These are phyloP conservation scores for Butastur rufipennis DNA, from an alignment of 2,113 vertebrate species.

Conservation along the genomic window DNA sequence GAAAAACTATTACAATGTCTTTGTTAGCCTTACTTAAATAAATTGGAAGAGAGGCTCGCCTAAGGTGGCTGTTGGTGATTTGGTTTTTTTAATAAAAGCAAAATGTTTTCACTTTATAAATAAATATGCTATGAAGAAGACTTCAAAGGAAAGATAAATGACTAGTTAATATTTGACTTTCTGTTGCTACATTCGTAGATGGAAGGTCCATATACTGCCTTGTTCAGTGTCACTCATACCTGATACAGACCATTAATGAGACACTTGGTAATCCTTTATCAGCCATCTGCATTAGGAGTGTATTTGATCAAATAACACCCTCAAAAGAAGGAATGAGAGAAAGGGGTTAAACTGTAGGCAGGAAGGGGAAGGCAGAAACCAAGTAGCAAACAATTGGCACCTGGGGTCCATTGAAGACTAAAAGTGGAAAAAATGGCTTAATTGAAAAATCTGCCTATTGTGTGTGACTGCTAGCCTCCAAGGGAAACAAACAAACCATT, in stretches of 20 bases:
- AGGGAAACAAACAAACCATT: slow-evolving; percentile 42
- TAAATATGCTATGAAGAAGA: background rate
- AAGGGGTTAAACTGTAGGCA: slow-evolving; percentile 26
- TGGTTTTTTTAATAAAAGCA: background rate
- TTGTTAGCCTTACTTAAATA: background rate
- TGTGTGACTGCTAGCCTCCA: background rate
- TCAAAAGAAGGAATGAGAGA: background rate
- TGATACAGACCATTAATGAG: background rate
- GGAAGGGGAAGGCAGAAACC: slow-evolving; percentile 29
- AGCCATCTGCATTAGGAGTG: background rate
- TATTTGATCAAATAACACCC: background rate
- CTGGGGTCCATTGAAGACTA: slow-evolving; percentile 38
- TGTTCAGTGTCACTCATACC: background rate
- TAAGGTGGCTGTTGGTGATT: background rate
- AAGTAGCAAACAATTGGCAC: slow-evolving; percentile 49
- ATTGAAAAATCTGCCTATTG: slow-evolving; percentile 49
- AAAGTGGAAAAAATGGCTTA: slow-evolving; percentile 26
- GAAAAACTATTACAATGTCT: background rate
- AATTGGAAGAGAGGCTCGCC: background rate
- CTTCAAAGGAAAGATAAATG: background rate
- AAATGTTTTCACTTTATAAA: background rate
- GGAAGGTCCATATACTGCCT: background rate
- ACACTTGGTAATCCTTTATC: background rate
- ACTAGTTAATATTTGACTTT: background rate
- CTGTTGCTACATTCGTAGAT: background rate